Percentiles rank a stretch among this genome's conserved stretches.
phyloP scores from a whole-genome alignment of 2,113 vertebrate genomes.

The Chrysemys picta region DNA sequence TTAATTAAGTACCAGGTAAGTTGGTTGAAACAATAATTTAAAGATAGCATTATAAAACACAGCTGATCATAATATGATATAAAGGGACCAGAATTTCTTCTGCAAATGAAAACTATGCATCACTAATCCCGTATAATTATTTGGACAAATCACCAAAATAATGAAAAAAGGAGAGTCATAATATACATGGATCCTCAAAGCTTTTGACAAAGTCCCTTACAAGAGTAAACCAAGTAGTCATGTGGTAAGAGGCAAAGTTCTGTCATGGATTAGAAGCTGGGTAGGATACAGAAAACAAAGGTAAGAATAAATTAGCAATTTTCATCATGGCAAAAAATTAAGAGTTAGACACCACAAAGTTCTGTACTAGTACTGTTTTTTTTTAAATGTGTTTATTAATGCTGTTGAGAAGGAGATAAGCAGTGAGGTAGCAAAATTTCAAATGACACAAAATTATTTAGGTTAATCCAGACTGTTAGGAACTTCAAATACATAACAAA shows the following conservation, averaged over 20 bases:
- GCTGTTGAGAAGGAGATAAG: neutral
- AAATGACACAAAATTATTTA: neutral
- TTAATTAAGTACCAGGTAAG: neutral
- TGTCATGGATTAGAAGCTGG: neutral
- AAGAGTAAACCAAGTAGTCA: neutral
- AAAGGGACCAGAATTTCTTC: neutral
- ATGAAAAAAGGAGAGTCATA: neutral
- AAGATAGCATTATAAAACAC: neutral
- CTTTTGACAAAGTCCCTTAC: neutral
- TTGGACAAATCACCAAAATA: neutral
- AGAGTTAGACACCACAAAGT: neutral
- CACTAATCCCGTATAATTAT: neutral
- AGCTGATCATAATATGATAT: neutral
- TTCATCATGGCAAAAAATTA: neutral
- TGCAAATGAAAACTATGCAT: neutral
- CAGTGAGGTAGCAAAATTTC: neutral
- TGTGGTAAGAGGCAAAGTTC: neutral
- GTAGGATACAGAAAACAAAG: neutral
- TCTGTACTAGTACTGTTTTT: neutral
- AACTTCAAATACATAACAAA: fast-evolving
- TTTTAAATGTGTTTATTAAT: neutral
- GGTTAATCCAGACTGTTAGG: neutral
- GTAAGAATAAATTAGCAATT: neutral
- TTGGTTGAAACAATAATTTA: neutral
- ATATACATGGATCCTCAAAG: neutral